Conservation (phyloP, 1,140 invertebrate genomes). For the Drosophila auraria region DNA sequence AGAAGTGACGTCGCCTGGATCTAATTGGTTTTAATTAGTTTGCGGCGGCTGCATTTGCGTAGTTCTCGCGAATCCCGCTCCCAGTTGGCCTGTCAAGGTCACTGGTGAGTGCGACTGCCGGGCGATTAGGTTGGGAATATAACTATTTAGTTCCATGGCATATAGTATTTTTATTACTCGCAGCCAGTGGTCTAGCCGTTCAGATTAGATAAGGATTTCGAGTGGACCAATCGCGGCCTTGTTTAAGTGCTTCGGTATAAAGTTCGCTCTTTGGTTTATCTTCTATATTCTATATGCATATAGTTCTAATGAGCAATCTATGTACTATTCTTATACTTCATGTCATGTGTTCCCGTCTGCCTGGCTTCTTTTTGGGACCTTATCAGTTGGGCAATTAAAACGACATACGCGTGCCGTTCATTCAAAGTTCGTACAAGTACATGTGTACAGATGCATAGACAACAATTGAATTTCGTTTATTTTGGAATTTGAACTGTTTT, state of each 20-base stretch:
- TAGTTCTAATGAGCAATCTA: constrained; percentile 1
- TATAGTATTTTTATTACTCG: constrained; percentile 31
- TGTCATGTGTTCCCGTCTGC: constrained; percentile 19
- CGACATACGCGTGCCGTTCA: constrained; percentile 51
- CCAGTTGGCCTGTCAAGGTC: constrained; percentile 48
- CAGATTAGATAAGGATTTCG: constrained; percentile 60
- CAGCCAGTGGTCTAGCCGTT: constrained; percentile 60
- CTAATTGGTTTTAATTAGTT: constrained; percentile 64
- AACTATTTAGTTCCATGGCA: constrained; percentile 36
- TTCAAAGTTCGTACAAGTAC: not conserved
- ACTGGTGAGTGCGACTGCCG: constrained; percentile 28
- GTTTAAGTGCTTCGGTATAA: constrained; percentile 44
- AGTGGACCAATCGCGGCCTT: constrained; percentile 46
- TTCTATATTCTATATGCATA: constrained; percentile 8
- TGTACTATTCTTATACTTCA: not conserved
- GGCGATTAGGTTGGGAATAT: constrained; percentile 23
- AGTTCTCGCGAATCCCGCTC: constrained; percentile 24
- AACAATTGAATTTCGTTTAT: not conserved
- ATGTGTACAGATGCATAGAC: not conserved
- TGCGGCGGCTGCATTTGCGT: constrained; percentile 50
- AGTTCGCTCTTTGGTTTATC: constrained; percentile 50
- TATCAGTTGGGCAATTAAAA: constrained; percentile 47
- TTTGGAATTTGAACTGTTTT: constrained; percentile 55
- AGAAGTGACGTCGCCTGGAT: constrained; percentile 43
- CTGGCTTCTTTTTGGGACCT: constrained; percentile 13